Percentiles rank a stretch among this genome's conserved stretches.
These are phyloP conservation scores for Corythornis leucogaster DNA, from an alignment of 2,797 vertebrate genomes.

Conservation along the genomic window DNA sequence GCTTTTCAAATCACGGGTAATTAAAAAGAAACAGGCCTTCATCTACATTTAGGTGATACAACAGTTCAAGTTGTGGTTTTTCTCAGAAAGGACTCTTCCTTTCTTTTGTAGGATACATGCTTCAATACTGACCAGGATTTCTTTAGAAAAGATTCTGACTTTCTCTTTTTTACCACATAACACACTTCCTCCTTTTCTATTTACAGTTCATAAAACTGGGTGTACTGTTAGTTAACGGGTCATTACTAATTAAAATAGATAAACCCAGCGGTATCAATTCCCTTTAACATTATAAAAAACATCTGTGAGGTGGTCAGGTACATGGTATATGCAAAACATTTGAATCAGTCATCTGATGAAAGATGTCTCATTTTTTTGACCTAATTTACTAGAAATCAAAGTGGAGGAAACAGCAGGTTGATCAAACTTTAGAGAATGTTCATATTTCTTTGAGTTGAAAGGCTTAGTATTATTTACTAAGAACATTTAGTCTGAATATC, in stretches of 20 bases:
- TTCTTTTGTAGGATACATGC: not conserved
- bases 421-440: not conserved
- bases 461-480: not conserved
- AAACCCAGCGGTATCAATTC: conserved; percentile 7
- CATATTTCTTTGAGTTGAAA: not conserved
- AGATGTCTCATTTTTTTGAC: not conserved
- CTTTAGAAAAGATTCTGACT: conserved; percentile 1
- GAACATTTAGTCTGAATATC: not conserved
- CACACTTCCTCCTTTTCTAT: conserved; percentile 40
- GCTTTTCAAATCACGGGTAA: not conserved
- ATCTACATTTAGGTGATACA: not conserved
- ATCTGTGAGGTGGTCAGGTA: not conserved
- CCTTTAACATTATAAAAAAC: not conserved
- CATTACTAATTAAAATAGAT: not conserved
- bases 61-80: not conserved
- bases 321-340: not conserved
- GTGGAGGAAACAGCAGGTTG: not conserved
- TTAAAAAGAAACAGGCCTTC: not conserved
- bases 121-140: not conserved
- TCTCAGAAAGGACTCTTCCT: not conserved
- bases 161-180: not conserved
- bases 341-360: not conserved
- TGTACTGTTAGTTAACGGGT: not conserved
- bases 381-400: conserved; percentile 19
- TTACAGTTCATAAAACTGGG: not conserved